A percentile compares a stretch with the other conserved stretches of the same genome.
phyloP scores from a whole-genome alignment of 2,113 vertebrate genomes.

The cattle (Bos taurus) region ARS-UCD2.0 NC_037337.1:37522001-37522500 shows the following conservation, averaged over 20 bases:
- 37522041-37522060: neutral
- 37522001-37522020: neutral
- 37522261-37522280: neutral
- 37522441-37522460: neutral
- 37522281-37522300: neutral
- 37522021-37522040: neutral
- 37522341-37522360: neutral
- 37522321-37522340: neutral
- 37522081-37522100: neutral
- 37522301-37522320: neutral
- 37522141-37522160: neutral
- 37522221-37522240: neutral
- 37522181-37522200: neutral
- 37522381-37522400: neutral
- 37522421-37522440: neutral
- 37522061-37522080: neutral
- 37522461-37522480: neutral
- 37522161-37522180: neutral
- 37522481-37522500: neutral
- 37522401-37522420: neutral
- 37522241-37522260: neutral
- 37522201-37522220: neutral
- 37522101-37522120: neutral
- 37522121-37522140: neutral
- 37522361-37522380: neutral